These are phyloP conservation scores for Drosophila ironensis DNA, from an alignment of 1,140 invertebrate species.

Conservation along the genomic window DNA sequence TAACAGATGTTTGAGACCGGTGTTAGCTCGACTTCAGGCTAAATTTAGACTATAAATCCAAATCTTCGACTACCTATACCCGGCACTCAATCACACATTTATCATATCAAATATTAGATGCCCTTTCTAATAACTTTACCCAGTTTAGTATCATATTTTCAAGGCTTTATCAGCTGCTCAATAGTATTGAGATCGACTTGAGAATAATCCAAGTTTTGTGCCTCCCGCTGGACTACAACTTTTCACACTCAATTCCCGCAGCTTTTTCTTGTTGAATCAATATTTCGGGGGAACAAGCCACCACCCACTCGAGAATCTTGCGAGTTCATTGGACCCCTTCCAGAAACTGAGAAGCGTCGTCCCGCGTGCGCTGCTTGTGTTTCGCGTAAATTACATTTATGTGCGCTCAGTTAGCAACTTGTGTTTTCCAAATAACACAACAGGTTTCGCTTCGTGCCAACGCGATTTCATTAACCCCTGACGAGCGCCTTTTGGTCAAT, in stretches of 20 bases:
- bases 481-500: slow-evolving; percentile 35
- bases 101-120: no score
- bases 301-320: slow-evolving; percentile 6
- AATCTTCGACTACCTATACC: no score
- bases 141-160: no score
- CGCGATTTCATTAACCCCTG: slow-evolving; percentile 48
- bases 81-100: no score
- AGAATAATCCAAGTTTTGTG: not conserved
- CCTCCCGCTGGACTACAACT: not conserved
- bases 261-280: slow-evolving; percentile 38
- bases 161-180: no score
- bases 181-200: no score
- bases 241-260: not conserved
- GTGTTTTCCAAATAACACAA: slow-evolving; percentile 39
- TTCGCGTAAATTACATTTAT: slow-evolving; percentile 27
- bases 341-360: slow-evolving; percentile 23
- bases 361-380: slow-evolving; percentile 6
- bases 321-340: slow-evolving; percentile 29
- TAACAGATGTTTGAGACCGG: no score
- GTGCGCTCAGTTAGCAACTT: slow-evolving; percentile 43
- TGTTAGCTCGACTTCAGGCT: no score
- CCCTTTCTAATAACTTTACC: no score
- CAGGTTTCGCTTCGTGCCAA: no score
- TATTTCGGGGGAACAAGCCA: slow-evolving; percentile 4
- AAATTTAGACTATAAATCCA: no score